Evolutionary conservation across 2,888 invertebrate genomes (phyloP).

Genomic region (Cheiracanthium punctorium): DNA sequence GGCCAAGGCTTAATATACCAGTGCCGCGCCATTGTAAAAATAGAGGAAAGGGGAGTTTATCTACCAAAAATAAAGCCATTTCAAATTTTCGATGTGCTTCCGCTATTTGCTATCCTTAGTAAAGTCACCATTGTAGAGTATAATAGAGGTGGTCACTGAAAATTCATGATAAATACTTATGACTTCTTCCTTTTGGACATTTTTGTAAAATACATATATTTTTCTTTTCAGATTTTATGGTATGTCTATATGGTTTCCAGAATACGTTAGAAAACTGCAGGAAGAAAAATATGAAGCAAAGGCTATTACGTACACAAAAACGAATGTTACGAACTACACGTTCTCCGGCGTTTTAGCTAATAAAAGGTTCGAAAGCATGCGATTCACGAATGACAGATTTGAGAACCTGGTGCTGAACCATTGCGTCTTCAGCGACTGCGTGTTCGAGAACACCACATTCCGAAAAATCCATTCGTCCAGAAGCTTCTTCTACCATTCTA

Average conservation of each 20-base stretch:
- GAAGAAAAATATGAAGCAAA: conserved; percentile 75
- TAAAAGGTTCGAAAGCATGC: conserved; percentile 80
- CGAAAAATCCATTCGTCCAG: conserved; percentile 84
- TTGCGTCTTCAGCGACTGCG: conserved; percentile 83
- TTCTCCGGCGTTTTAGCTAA: conserved; percentile 83
- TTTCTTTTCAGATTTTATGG: conserved; percentile 78
- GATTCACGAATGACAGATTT: conserved; percentile 82
- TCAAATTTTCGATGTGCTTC: no score
- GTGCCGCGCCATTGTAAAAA: no score
- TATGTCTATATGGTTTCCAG: conserved; percentile 80
- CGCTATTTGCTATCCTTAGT: no score
- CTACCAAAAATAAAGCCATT: no score
- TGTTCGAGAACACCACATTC: conserved; percentile 83
- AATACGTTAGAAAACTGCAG: conserved; percentile 78
- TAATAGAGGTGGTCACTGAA: no score
- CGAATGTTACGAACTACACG: conserved; percentile 74
- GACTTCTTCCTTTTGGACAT: no score
- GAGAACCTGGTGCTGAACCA: conserved; percentile 83
- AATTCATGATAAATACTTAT: no score
- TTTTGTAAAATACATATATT: background rate
- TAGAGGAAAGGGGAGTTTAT: no score
- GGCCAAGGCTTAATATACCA: no score
- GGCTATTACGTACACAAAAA: conserved; percentile 74
- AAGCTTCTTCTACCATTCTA: conserved; percentile 81
- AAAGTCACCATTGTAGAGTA: no score